A percentile compares a stretch with the other conserved stretches of the same genome.
phyloP scores from a whole-genome alignment of 2,888 invertebrate genomes.

The Herminia tarsipennalis region DNA sequence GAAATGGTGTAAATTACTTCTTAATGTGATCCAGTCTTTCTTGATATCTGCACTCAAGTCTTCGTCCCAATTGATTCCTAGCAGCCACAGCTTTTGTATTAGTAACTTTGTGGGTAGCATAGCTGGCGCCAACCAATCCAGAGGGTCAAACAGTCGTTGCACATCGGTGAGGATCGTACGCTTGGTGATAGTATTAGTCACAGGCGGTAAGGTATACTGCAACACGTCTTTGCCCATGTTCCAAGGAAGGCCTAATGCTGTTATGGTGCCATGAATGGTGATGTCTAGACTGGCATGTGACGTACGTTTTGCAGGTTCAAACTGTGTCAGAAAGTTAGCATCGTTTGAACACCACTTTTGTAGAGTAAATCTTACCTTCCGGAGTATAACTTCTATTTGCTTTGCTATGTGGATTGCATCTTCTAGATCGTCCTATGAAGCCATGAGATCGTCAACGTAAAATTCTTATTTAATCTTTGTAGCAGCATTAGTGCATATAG shows the following conservation, averaged over 20 bases:
- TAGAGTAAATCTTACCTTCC: slow-evolving; percentile 4
- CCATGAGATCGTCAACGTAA: slow-evolving; percentile 9
- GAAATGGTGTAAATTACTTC: not conserved
- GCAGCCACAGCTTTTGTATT: slow-evolving; percentile 1
- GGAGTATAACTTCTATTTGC: slow-evolving; percentile 1
- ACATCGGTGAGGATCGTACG: slow-evolving; percentile 9
- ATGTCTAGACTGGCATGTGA: slow-evolving; percentile 6
- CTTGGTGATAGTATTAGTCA: slow-evolving; percentile 3
- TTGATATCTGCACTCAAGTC: not conserved
- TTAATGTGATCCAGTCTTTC: not conserved
- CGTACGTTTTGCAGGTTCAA: slow-evolving; percentile 3
- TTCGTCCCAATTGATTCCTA: not conserved
- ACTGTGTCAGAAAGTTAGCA: slow-evolving; percentile 3
- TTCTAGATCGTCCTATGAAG: not conserved
- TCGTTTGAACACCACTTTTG: slow-evolving; percentile 12
- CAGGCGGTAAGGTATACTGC: slow-evolving; percentile 3
- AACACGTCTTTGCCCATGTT: slow-evolving; percentile 4
- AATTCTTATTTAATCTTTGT: slow-evolving; percentile 7
- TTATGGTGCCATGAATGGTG: slow-evolving; percentile 5
- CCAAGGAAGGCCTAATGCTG: slow-evolving; percentile 6
- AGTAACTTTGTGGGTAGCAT: not conserved
- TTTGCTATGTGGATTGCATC: slow-evolving; percentile 5
- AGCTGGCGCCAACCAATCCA: not conserved
- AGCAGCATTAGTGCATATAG: slow-evolving; percentile 2
- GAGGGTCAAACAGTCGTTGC: slow-evolving; percentile 2